Conservation (phyloP, 2,797 vertebrate species). For the Sparus aurata region DNA sequence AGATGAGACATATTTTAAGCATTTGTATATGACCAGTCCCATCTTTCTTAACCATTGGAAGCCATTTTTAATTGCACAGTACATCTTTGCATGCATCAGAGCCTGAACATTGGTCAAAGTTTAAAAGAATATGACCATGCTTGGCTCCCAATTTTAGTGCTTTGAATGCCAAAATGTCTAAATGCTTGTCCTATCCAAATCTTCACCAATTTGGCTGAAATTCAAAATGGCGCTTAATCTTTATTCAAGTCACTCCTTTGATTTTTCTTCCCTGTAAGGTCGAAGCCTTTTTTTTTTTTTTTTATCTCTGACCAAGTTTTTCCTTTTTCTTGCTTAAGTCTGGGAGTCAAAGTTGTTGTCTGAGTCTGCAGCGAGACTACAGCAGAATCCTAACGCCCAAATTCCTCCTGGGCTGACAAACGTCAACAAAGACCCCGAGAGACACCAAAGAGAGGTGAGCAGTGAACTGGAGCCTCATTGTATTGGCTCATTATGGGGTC, state of each 20-base stretch:
- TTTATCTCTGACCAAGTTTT: conserved; percentile 61
- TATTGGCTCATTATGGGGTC: conserved; percentile 83
- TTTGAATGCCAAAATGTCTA: neutral
- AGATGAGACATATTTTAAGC: neutral
- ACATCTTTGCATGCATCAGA: neutral
- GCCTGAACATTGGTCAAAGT: neutral
- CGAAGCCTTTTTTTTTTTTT: conserved; percentile 44
- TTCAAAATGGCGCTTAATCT: conserved; percentile 62
- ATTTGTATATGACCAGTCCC: neutral
- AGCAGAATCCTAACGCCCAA: conserved; percentile 74
- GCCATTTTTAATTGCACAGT: conserved; percentile 6
- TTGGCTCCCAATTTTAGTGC: conserved; percentile 10
- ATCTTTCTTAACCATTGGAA: neutral
- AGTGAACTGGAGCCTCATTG: conserved; percentile 84
- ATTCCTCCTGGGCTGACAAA: conserved; percentile 84
- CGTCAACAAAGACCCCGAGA: conserved; percentile 83
- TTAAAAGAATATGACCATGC: neutral
- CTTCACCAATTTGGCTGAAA: conserved; percentile 51
- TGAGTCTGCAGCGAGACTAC: conserved; percentile 65
- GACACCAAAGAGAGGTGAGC: conserved; percentile 84
- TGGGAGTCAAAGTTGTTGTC: conserved; percentile 71
- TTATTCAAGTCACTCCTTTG: conserved; percentile 69
- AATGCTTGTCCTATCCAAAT: conserved; percentile 32
- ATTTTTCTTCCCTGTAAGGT: conserved; percentile 65
- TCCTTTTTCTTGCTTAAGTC: conserved; percentile 55